Evolutionary conservation across 2,797 vertebrate species (phyloP).

Genomic region (Echeneis naucrates): DNA sequence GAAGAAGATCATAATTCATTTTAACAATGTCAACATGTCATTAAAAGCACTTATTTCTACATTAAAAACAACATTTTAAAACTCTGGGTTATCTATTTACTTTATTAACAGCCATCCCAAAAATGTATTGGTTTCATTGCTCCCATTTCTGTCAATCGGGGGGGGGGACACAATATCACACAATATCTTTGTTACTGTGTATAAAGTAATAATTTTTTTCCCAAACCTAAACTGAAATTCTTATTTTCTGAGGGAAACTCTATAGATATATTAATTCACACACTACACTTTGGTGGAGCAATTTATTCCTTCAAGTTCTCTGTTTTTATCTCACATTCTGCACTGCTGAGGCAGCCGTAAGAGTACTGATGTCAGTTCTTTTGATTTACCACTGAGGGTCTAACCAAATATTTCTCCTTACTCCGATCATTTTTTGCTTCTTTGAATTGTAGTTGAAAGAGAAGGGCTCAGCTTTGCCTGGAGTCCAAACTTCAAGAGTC

Average conservation of each 20-base stretch:
- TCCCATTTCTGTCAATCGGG: background rate
- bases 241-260: conserved; percentile 1
- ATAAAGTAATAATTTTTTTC: background rate
- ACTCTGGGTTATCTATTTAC: background rate
- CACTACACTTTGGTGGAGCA: background rate
- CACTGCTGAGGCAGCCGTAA: conserved; percentile 23
- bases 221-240: background rate
- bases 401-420: conserved; percentile 7
- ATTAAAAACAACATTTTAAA: background rate
- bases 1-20: background rate
- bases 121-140: background rate
- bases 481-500: background rate
- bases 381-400: conserved; percentile 13
- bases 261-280: conserved; percentile 23
- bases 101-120: background rate
- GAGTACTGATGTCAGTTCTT: conserved; percentile 13
- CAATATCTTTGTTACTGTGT: background rate
- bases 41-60: background rate
- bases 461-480: background rate
- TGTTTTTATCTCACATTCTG: background rate
- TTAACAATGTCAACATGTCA: background rate
- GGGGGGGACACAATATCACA: background rate
- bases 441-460: conserved; percentile 19
- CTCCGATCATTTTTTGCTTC: conserved; percentile 12
- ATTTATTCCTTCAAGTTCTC: conserved; percentile 10